Evolutionary conservation across 2,113 vertebrate species (phyloP), one percentile per base, ranked within the genome.

Genomic region (Hystrix brachyura): DNA sequence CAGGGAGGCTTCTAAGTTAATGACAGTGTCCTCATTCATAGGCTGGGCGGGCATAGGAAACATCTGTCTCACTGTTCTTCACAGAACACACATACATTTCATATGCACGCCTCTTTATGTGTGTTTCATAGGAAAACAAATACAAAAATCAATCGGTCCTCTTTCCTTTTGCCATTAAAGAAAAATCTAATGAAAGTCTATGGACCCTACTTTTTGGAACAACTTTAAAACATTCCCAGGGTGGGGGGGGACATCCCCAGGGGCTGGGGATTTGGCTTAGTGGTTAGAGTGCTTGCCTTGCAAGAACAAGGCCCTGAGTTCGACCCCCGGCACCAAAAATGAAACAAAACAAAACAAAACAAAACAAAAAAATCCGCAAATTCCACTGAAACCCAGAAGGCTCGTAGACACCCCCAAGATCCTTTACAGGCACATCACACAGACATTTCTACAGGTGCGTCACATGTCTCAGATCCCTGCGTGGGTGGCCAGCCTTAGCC

Each of bases 21-120:
- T 2, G 13, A 46, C 21, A 3, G 29, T 1, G 15, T 59, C 27
- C 4, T 15, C 0, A 43, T 14, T 76, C 64, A 38, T 48, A 1
- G 0, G 1, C 6, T 27, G 27, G 83, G 15, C 9, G 27, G 21
- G 0, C 14, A 3, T 1, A 6, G 0, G 43, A 17, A 29, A 34
- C n/a, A 18, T 51, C 19, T 12, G 11, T 34, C 59, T 84, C 64
- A 1, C 53, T 57, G 67, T 27, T 29, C 59, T 92, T 83, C 57
- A 53, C 1, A 21, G 57, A 60, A 83, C 29, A 9, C 23, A 83
- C 57, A 9, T 2, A 7, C 11, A 13, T n/a, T 46, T 83, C 46
- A 15, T 43, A 14, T 11, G 19, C 21, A 8, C 13, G 1, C 46
- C 14, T 17, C 46, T 78, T 46, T 29, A 7, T 3, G 25, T 15